Evolutionary conservation across 2,888 invertebrate species (phyloP).

Genomic region (Andricus quercusramuli): DNA sequence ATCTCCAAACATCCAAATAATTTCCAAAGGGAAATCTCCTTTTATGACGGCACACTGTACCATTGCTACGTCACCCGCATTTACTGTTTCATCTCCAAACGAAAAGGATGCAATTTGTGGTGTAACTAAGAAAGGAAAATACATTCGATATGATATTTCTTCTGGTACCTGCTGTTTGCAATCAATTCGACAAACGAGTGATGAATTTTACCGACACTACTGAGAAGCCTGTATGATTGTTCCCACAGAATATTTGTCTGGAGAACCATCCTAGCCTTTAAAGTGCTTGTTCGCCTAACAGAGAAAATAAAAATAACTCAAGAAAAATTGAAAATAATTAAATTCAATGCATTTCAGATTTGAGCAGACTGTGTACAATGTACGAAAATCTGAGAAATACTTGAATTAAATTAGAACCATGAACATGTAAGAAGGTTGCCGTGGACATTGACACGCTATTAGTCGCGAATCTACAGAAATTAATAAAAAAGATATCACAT

Average conservation of each 20-base stretch:
- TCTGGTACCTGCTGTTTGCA: neutral
- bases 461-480: too few relatives aligned
- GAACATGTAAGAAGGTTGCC: too few relatives aligned
- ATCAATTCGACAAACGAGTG: neutral
- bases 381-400: too few relatives aligned
- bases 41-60: constrained; percentile 86
- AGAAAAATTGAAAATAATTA: neutral
- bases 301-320: neutral
- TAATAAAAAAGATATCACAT: too few relatives aligned
- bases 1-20: constrained; percentile 85
- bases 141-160: neutral
- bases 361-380: too few relatives aligned
- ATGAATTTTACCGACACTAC: neutral
- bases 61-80: constrained; percentile 88
- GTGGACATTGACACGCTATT: too few relatives aligned
- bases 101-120: constrained; percentile 87
- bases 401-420: too few relatives aligned
- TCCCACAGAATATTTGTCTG: neutral
- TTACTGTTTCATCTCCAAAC: constrained; percentile 86
- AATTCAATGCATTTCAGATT: too few relatives aligned
- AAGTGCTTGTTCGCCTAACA: neutral
- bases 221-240: neutral
- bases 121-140: constrained; percentile 81
- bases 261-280: neutral
- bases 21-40: constrained; percentile 88